phyloP scores from a whole-genome alignment of 2,888 invertebrate genomes.

The Volucella zonaria region DNA sequence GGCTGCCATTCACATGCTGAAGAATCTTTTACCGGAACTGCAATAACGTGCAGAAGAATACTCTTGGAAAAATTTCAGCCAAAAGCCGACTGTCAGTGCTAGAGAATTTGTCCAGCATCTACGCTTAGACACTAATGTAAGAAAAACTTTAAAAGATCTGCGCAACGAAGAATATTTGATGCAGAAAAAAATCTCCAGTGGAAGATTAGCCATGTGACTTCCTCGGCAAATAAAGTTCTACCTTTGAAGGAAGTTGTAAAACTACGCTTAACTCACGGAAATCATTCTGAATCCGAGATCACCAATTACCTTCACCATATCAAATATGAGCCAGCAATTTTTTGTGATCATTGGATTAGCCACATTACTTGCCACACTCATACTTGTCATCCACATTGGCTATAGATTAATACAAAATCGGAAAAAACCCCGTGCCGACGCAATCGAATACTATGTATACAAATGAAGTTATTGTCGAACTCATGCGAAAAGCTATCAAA shows the following conservation, averaged over 20 bases:
- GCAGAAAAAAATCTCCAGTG: slow-evolving; percentile 88
- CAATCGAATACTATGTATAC: slow-evolving; percentile 79
- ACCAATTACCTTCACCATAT: slow-evolving; percentile 80
- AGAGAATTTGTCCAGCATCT: slow-evolving; percentile 85
- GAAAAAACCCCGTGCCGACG: slow-evolving; percentile 76
- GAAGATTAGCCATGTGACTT: slow-evolving; percentile 86
- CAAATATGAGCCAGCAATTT: slow-evolving; percentile 80
- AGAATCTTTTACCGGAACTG: too few relatives aligned
- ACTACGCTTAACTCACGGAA: slow-evolving; percentile 75
- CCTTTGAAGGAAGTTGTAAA: slow-evolving; percentile 83
- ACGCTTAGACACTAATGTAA: slow-evolving; percentile 52
- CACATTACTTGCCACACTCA: too few relatives aligned
- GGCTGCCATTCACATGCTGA: too few relatives aligned
- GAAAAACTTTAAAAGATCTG: slow-evolving; percentile 80
- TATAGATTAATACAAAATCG: too few relatives aligned
- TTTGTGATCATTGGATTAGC: slow-evolving; percentile 80
- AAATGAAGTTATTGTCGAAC: slow-evolving; percentile 81
- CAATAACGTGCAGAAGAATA: slow-evolving; percentile 83
- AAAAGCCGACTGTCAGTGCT: slow-evolving; percentile 85
- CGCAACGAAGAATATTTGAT: slow-evolving; percentile 88
- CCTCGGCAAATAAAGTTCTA: slow-evolving; percentile 80
- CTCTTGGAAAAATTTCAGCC: slow-evolving; percentile 80
- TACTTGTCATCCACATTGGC: too few relatives aligned
- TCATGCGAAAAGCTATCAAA: slow-evolving; percentile 83
- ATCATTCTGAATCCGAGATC: slow-evolving; percentile 79